These are phyloP conservation scores for Epinephelus fuscoguttatus DNA, from an alignment of 2,113 vertebrate genomes.

Conservation along the genomic window DNA sequence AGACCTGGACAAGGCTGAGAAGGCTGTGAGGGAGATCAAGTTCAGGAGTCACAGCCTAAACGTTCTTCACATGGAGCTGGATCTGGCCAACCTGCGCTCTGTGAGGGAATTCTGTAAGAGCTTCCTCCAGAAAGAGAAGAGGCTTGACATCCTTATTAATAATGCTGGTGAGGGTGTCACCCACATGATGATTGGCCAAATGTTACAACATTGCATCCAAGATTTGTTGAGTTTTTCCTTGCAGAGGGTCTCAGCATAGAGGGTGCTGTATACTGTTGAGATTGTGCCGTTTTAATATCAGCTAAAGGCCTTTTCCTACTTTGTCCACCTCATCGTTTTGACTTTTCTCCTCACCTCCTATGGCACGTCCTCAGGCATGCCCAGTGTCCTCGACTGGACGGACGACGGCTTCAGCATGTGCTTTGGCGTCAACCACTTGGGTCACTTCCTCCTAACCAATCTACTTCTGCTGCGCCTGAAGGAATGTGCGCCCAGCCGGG, in stretches of 20 bases:
- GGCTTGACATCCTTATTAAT: conserved; percentile 85
- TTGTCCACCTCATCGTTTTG: background rate
- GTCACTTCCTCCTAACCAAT: conserved; percentile 87
- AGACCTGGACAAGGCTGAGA: conserved; percentile 75
- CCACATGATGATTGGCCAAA: background rate
- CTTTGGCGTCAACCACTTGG: conserved; percentile 88
- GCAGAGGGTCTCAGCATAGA: background rate
- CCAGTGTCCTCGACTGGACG: conserved; percentile 86
- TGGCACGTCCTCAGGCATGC: conserved; percentile 77
- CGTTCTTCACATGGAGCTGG: conserved; percentile 81
- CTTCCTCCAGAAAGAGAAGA: conserved; percentile 85
- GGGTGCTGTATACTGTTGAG: background rate
- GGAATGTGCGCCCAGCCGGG: conserved; percentile 83
- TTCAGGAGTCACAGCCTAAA: conserved; percentile 80
- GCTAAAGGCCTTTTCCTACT: background rate
- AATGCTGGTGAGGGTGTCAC: conserved; percentile 80
- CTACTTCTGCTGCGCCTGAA: conserved; percentile 84
- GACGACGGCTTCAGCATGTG: conserved; percentile 87
- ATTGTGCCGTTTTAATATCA: background rate
- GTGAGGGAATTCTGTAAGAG: conserved; percentile 82
- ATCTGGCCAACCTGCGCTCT: conserved; percentile 84
- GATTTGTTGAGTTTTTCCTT: background rate
- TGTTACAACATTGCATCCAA: background rate
- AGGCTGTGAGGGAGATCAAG: conserved; percentile 83
- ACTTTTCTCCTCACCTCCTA: background rate